Evolutionary conservation across 2,888 invertebrate genomes (phyloP), one percentile per base, ranked within the genome.

Genomic region (Ennomos quercinarius): DNA sequence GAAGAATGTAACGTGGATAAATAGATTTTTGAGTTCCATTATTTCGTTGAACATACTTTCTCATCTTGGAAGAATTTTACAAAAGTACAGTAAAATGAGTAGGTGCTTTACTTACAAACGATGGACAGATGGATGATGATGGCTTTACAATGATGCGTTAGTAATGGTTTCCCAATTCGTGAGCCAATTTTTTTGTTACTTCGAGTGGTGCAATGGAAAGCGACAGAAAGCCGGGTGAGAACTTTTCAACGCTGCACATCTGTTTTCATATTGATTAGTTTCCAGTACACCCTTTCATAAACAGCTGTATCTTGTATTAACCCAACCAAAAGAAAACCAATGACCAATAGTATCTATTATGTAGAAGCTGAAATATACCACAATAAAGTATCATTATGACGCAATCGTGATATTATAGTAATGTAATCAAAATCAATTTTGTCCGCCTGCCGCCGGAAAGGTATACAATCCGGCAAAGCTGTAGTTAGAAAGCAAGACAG

Each of bases 291-390:
- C 89, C 82, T 85, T 83, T 84, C 27, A 83, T 85, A 78, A 82
- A 89, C 89, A 91, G 91, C 89, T 92, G 92, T 92, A 92, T 92
- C 92, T 92, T 92, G 92, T 91, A 92, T 92, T 91, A 91, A 91
- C 91, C 91, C 91, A 92, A 92, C 91, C 91, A 86, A 91, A 91
- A 91, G 91, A 91, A 89, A 90, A 91, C 90, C 91, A 92, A 91
- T 87, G 88, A 91, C 87, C 89, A 83, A 89, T 86, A 88, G 80
- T 85, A 87, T 88, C 90, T 86, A 86, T 87, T 91, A 91, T 79
- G 91, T 84, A 79, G 91, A 90, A 90, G 92, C 92, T 92, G 92
- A 93, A 93, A 92, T 91, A 88, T 90, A 90, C 81, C 88, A 91
- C 83, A 90, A 89, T 83, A 88, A 82, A 87, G 27, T 83, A 84